phyloP scores from a whole-genome alignment of 2,888 invertebrate species.

The Zootermopsis nevadensis region DNA sequence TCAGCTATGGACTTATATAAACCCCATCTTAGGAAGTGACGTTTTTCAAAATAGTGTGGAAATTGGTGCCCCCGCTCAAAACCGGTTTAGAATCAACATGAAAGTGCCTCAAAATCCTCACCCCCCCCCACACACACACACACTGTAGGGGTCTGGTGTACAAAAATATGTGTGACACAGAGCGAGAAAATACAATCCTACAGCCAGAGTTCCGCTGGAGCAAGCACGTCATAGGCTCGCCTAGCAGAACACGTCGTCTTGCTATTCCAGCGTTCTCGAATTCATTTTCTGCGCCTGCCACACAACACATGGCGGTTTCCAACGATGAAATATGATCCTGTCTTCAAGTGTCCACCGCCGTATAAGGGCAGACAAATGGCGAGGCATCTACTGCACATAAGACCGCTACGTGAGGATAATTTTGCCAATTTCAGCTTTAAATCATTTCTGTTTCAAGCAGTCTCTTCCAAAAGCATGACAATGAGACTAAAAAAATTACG shows the following conservation, averaged over 20 bases:
- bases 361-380: slow-evolving; percentile 46
- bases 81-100: neutral
- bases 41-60: neutral
- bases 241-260: too few species aligned
- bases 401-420: slow-evolving; percentile 49
- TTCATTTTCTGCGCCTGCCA: slow-evolving; percentile 12
- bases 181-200: too few species aligned
- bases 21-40: too few species aligned
- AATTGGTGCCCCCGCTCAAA: neutral
- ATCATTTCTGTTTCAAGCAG: slow-evolving; percentile 41
- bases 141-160: too few species aligned
- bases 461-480: slow-evolving; percentile 9
- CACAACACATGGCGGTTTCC: slow-evolving; percentile 23
- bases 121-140: too few species aligned
- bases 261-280: slow-evolving; percentile 6
- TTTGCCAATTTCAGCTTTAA: slow-evolving; percentile 47
- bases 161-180: too few species aligned
- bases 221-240: too few species aligned
- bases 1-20: neutral
- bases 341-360: slow-evolving; percentile 46
- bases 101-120: neutral
- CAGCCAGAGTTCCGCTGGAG: too few species aligned
- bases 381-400: slow-evolving; percentile 42
- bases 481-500: slow-evolving; percentile 11
- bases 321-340: slow-evolving; percentile 40